Evolutionary conservation across 2,113 vertebrate species (phyloP).

Genomic region (Burhinus bistriatus): DNA sequence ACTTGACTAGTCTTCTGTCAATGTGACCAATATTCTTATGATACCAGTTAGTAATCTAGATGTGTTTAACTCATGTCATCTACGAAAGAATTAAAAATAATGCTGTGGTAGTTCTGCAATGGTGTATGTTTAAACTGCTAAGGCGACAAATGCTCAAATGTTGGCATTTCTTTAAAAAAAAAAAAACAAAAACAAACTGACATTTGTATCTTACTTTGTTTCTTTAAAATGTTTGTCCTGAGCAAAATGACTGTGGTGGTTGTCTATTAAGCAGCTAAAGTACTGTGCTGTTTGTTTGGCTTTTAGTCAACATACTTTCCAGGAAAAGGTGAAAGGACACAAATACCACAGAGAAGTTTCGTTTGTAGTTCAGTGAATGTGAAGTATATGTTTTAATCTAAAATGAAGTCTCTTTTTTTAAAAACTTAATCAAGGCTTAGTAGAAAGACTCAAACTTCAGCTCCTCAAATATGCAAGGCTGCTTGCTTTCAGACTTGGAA

Average conservation of each 20-base stretch:
- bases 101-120: background rate
- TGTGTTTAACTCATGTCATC: background rate
- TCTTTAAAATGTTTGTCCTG: background rate
- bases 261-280: background rate
- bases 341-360: slow-evolving; percentile 41
- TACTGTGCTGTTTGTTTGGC: slow-evolving; percentile 61
- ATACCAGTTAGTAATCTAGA: background rate
- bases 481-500: background rate
- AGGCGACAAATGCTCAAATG: background rate
- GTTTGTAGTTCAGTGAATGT: background rate
- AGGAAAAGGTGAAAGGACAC: slow-evolving; percentile 69
- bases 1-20: background rate
- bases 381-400: background rate
- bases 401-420: background rate
- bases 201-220: background rate
- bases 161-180: background rate
- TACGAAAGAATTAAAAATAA: background rate
- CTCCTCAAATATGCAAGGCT: background rate
- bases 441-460: background rate
- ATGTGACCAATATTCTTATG: background rate
- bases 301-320: slow-evolving; percentile 62
- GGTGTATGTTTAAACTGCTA: background rate
- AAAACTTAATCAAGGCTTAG: background rate
- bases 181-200: no score
- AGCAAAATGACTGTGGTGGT: background rate